Percentiles rank a stretch among this genome's conserved stretches.
phyloP scores from a whole-genome alignment of 2,888 invertebrate genomes.

The Parthenolecanium corni region DNA sequence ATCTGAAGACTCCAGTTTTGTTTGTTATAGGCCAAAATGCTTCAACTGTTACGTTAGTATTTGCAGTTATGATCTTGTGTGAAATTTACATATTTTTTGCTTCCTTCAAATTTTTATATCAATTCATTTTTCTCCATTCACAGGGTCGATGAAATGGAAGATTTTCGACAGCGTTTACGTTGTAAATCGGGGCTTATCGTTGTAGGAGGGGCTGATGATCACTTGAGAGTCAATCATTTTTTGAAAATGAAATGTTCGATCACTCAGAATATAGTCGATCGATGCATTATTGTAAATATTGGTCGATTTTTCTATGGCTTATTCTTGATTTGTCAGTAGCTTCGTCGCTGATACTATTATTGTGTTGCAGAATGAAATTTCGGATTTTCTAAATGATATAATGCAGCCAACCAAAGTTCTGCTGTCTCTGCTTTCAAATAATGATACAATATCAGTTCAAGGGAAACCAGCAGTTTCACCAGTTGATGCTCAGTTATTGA shows the following conservation, averaged over 20 bases:
- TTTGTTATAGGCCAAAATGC: conserved; percentile 70
- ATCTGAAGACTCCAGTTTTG: conserved; percentile 49
- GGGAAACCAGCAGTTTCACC: not conserved
- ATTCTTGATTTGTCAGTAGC: not conserved
- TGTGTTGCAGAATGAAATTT: conserved; percentile 48
- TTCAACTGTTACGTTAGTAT: conserved; percentile 45
- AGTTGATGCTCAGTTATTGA: conserved; percentile 12
- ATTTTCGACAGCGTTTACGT: conserved; percentile 60
- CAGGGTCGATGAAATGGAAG: conserved; percentile 65
- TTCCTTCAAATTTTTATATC: not conserved
- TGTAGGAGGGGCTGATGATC: conserved; percentile 68
- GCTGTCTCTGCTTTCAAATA: conserved; percentile 6
- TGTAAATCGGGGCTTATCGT: conserved; percentile 64
- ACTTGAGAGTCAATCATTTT: conserved; percentile 54
- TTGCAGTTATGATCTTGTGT: not conserved
- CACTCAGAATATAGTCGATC: conserved; percentile 67
- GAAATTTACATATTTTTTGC: not conserved
- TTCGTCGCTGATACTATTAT: conserved; percentile 5
- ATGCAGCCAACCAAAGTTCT: conserved; percentile 41
- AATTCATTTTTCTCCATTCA: not conserved
- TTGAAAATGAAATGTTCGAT: conserved; percentile 61
- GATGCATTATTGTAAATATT: conserved; percentile 51
- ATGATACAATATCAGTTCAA: not conserved
- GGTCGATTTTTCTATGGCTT: not conserved
- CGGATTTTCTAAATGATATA: conserved; percentile 51